Conservation (phyloP, 1,140 invertebrate genomes). For the Euura saliciscinereae region DNA sequence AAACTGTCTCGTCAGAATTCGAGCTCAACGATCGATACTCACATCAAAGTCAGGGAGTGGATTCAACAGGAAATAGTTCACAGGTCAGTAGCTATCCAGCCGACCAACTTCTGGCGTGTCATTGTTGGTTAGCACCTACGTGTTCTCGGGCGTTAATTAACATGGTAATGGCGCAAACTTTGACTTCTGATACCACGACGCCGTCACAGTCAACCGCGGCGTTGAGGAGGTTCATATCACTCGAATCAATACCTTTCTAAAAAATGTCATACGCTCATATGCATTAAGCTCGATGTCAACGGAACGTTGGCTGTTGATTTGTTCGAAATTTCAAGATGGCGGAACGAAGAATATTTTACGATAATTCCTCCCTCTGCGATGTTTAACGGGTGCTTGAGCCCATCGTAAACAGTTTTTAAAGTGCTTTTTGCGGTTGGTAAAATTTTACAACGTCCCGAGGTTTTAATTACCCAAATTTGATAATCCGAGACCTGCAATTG, state of each 20-base stretch:
- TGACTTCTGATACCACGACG: no score
- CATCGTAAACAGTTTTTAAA: background rate
- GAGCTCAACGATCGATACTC: conserved; percentile 80
- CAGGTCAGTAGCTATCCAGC: conserved; percentile 39
- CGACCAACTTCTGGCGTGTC: background rate
- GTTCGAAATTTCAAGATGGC: no score
- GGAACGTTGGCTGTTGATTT: no score
- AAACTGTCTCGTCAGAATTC: conserved; percentile 75
- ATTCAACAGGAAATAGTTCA: conserved; percentile 78
- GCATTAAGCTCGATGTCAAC: no score
- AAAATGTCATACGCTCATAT: no score
- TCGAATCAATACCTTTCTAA: no score
- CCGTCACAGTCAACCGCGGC: no score
- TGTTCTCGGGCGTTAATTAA: background rate
- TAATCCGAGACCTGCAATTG: background rate
- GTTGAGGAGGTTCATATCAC: no score
- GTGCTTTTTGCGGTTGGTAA: background rate
- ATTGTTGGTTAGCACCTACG: conserved; percentile 13
- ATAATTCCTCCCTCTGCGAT: background rate
- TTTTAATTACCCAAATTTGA: background rate
- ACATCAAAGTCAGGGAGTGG: conserved; percentile 85
- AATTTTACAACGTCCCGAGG: background rate
- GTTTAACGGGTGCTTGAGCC: background rate
- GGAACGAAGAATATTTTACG: background rate
- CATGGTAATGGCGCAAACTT: no score